These are phyloP conservation scores for Urocitellus parryii DNA, from an alignment of 2,113 vertebrate genomes.

Conservation along the genomic window DNA sequence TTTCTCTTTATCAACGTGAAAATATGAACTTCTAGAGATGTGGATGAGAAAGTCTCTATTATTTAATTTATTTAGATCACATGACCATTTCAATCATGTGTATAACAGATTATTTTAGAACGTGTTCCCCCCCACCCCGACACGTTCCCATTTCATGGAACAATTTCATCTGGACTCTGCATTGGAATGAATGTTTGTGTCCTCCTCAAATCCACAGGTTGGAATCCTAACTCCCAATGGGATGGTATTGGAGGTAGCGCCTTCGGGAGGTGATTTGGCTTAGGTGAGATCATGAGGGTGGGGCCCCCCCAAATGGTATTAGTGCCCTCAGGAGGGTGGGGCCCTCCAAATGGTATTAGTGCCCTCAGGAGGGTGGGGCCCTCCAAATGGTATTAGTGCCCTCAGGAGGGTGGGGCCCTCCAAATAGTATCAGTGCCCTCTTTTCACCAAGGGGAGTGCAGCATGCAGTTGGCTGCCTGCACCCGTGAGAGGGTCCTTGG, in stretches of 20 bases:
- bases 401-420: no score
- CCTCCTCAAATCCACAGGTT: not conserved
- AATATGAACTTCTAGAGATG: not conserved
- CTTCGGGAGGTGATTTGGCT: not conserved
- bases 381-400: no score
- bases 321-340: no score
- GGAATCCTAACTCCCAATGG: not conserved
- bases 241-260: not conserved
- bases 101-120: not conserved
- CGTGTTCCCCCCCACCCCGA: no score
- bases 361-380: no score
- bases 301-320: not conserved
- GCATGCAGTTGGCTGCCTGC: not conserved
- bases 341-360: no score
- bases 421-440: no score
- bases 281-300: not conserved
- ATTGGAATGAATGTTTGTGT: not conserved
- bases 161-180: not conserved
- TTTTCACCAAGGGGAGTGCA: not conserved
- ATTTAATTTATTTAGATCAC: conserved; percentile 4
- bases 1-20: not conserved
- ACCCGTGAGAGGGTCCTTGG: not conserved
- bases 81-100: not conserved
- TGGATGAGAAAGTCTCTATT: not conserved
- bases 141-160: not conserved